Base-by-base conservation (phyloP, 2,888 invertebrate genomes). In the Ctenicera cuprea region DNA sequence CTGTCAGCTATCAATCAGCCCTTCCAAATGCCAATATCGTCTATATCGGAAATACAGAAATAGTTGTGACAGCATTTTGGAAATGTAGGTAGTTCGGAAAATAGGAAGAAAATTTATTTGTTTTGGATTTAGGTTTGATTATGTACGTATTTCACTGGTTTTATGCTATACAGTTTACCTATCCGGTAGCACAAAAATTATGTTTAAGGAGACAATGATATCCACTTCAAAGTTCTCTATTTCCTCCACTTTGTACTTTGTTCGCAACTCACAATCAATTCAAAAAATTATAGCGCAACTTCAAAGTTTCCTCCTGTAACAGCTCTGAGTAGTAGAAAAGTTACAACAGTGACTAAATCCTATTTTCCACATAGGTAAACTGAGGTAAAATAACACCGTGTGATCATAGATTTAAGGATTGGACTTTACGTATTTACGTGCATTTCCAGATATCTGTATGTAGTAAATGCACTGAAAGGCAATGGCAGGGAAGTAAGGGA, bases 401-500 rank as follows among this genome's bases (percentile, higher is more conserved):
- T 62, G 62, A 72, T 68, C 65, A 66, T 71, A 59, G 59, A 68
- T 68, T 37, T 20, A 18, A 59, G 45, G 50, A 43, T 50, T 22
- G 43, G 57, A 26, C 45, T n/a, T 71, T 45, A 33, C 20, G 48
- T 71, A 71, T 71, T 67, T 63, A 68, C 69, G 69, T 69, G 62
- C 70, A 74, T 59, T 74, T 66, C 62, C 43, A 59, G 52, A 70
- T 48, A 64, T 65, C 65, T 70, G 61, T 65, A 66, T 66, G 70
- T 69, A 73, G 64, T 64, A 54, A 73, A 68, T 73, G 69, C 75
- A 75, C 71, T 69, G 70, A 76, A 71, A 73, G 62, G 66, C 75
- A 75, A 74, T 77, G 77, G 70, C 70, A 74, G 65, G 75, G 77
- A 77, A 78, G 74, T 77, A 77, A 72, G 75, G 76, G 78, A 77